phyloP scores from a whole-genome alignment of 1,140 invertebrate species.

The Drosophila sucinea region DNA sequence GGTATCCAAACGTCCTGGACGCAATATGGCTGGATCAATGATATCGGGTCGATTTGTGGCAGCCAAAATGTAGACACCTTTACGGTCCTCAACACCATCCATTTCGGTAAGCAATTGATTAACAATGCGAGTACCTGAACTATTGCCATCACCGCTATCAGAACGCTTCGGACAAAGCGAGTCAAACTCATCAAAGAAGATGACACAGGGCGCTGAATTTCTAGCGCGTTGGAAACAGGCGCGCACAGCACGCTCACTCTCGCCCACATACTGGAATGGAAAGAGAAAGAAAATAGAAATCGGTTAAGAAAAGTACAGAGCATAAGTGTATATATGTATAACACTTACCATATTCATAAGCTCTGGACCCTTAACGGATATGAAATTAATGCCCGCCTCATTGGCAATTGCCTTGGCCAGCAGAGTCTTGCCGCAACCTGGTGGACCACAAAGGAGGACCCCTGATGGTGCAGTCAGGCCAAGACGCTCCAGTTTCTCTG shows the following conservation, averaged over 20 bases:
- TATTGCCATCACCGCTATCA: slow-evolving; percentile 88
- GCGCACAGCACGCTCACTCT: slow-evolving; percentile 98
- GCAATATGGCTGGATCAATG: slow-evolving; percentile 96
- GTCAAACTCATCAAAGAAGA: slow-evolving; percentile 99
- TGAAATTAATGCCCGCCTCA: slow-evolving; percentile 98
- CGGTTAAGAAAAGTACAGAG: not conserved
- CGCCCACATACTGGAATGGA: slow-evolving; percentile 95
- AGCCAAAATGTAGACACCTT: slow-evolving; percentile 96
- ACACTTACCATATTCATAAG: slow-evolving; percentile 94
- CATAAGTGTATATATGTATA: too few species aligned
- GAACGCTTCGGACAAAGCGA: slow-evolving; percentile 96
- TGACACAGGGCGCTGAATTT: slow-evolving; percentile 98
- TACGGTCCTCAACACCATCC: slow-evolving; percentile 96
- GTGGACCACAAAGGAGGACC: slow-evolving; percentile 96
- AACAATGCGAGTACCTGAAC: slow-evolving; percentile 92
- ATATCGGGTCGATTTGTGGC: slow-evolving; percentile 99
- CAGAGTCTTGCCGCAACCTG: slow-evolving; percentile 96
- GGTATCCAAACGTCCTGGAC: slow-evolving; percentile 97
- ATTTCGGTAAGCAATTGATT: slow-evolving; percentile 99
- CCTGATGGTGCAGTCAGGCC: slow-evolving; percentile 93
- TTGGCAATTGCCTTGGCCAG: slow-evolving; percentile 97
- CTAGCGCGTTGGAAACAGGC: slow-evolving; percentile 96
- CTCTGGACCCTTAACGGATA: slow-evolving; percentile 98
- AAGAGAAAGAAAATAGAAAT: not conserved
- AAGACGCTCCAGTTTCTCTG: slow-evolving; percentile 90